Evolutionary conservation across 1,140 invertebrate species (phyloP), one percentile per base, ranked within the genome.

Genomic region (Himalopsyche phryganea): DNA sequence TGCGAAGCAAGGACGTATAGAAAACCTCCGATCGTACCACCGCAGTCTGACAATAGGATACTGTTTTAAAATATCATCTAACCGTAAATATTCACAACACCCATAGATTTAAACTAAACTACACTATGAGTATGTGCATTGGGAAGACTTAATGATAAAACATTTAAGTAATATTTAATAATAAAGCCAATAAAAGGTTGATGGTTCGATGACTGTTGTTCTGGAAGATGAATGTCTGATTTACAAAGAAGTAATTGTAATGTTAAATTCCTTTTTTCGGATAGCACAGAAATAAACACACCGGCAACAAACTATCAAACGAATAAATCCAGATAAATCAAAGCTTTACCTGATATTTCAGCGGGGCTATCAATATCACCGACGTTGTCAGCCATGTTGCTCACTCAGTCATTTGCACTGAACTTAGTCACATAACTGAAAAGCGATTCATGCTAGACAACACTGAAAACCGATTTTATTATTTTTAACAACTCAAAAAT

Each of bases 361-460:
- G 57, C 57, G 50, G 57, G 38, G 46, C 42, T 42, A 40, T 35
- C 35, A 47, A 48, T 59, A 23, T 45, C 57, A 59, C 57, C 57
- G 49, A 42, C 57, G 49, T 52, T 52, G 50, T 59, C 57, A 52
- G 57, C 57, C 57, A 59, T 59, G 49, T 59, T 59, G 57, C 57
- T 52, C 57, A 59, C 57, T 52, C 57, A 52, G 49, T 41, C 57
- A 59, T 59, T 52, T 57, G 47, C 42, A 57, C 54, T 57, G 47
- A 57, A 50, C 46, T 50, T 15, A 13, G 38, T 9, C 23, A 28
- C 38, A 40, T n/a, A 40, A 13, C n/a, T 40, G 15, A 40, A 40
- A 40, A 40, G 6, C 13, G 42, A 47, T 46, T 32, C 44, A 46
- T 54, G 52, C 52, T 54, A 36, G 52, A 46, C 52, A 54, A 54